Evolutionary conservation across 1,140 invertebrate genomes (phyloP), one percentile per base, ranked within the genome.

Genomic region (Eciton burchellii): DNA sequence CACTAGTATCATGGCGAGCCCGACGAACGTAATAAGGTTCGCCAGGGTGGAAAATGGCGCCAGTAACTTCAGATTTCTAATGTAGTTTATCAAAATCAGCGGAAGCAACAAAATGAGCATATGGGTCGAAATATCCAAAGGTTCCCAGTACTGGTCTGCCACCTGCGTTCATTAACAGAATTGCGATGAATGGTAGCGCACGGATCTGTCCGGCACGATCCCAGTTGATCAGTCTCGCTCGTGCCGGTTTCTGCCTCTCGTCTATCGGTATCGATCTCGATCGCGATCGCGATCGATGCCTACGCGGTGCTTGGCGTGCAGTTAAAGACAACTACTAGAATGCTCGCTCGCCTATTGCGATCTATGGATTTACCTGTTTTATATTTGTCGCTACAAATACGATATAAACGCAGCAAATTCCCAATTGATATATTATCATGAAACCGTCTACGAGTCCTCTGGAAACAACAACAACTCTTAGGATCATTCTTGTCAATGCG

Each of bases 391-490:
- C 95, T 73, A 98, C 96, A 91, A 98, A 98, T 0, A 98, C 96
- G 60, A 97, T 96, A 93, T 98, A 98, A 11, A 98, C 97, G 93
- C 97, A 98, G 91, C 98, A 98, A 87, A 98, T 97, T 74, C 98
- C 98, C 89, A 98, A 93, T 94, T 98, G 98, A 88, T 97, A 98
- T 26, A 97, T 93, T 84, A 98, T 94, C 60, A 98, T 94, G 91
- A 97, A 97, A 0, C 94, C 91, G 87, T 97, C 97, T 14, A 96
- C 95, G 26, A 95, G 89, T 81, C 93, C 91, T 77, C 95, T 96
- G 90, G 66, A 92, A 92, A 91, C 84, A 85, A 85, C 82, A 76
- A 6, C 57, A 88, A 65, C 86, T n/a, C 76, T 88, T 83, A 57
- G 66, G 29, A 82, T 84, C 45, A 74, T 19, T 14, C 52, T 54